Evolutionary conservation across 2,797 vertebrate genomes (phyloP).

Genomic region (Anas bernieri): DNA sequence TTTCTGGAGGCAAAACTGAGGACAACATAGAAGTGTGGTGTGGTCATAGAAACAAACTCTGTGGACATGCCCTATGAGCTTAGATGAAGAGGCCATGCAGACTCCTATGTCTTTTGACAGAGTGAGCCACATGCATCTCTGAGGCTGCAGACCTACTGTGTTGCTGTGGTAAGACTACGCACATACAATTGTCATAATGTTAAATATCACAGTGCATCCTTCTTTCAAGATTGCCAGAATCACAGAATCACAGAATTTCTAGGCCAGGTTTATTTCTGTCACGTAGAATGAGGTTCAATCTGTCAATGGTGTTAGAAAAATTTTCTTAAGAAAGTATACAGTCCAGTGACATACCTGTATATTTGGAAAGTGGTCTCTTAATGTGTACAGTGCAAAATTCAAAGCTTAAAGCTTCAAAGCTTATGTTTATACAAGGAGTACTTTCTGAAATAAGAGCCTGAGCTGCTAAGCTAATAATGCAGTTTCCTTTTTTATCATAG

Average conservation of each 20-base stretch:
- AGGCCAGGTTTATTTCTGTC: background rate
- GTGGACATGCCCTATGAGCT: background rate
- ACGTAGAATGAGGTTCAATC: background rate
- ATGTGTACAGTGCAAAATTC: background rate
- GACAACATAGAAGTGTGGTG: background rate
- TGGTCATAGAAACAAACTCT: background rate
- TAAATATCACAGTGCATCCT: background rate
- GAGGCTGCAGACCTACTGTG: background rate
- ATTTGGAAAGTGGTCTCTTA: background rate
- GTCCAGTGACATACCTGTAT: background rate
- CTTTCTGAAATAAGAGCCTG: background rate
- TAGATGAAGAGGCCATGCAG: background rate
- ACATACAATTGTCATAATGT: background rate
- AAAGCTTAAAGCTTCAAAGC: background rate
- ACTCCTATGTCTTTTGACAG: background rate
- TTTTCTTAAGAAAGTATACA: background rate
- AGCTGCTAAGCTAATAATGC: background rate
- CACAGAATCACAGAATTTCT: too few species aligned
- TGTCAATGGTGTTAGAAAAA: background rate
- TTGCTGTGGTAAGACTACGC: background rate
- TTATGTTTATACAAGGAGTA: background rate
- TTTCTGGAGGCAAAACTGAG: background rate
- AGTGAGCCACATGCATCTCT: background rate
- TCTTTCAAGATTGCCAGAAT: too few species aligned
- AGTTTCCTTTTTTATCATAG: background rate